Percentiles rank a stretch among this genome's conserved stretches.
Evolutionary conservation across 2,113 vertebrate species (phyloP).

Genomic region (Cyprinus carpio): DNA sequence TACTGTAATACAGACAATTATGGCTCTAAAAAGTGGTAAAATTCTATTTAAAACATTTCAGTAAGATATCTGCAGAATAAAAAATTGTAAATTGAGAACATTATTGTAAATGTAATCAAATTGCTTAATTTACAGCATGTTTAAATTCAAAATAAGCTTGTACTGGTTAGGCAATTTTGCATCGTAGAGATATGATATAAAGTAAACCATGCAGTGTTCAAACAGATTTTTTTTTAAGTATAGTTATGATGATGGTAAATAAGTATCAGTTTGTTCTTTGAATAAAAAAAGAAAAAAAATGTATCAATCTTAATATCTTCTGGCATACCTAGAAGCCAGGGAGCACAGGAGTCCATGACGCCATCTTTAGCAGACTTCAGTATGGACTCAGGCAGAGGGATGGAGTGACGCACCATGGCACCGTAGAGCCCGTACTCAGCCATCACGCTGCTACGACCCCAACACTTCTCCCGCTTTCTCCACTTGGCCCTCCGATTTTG

Average conservation of each 20-base stretch:
- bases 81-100: neutral
- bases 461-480: conserved; percentile 98
- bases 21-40: neutral
- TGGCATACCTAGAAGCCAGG: conserved; percentile 95
- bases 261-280: neutral
- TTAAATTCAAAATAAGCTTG: neutral
- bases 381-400: conserved; percentile 96
- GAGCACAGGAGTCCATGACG: conserved; percentile 99
- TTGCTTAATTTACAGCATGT: neutral
- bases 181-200: neutral
- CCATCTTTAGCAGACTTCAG: conserved; percentile 98
- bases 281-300: neutral
- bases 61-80: neutral
- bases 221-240: no score
- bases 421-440: conserved; percentile 96
- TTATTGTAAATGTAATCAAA: neutral
- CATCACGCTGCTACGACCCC: conserved; percentile 99
- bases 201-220: neutral
- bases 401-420: conserved; percentile 98
- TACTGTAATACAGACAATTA: neutral
- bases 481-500: conserved; percentile 98
- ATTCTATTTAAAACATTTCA: neutral
- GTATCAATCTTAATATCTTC: neutral
- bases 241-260: neutral
- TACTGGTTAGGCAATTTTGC: neutral